phyloP scores from a whole-genome alignment of 2,113 vertebrate genomes.

The Nipponia nippon region DNA sequence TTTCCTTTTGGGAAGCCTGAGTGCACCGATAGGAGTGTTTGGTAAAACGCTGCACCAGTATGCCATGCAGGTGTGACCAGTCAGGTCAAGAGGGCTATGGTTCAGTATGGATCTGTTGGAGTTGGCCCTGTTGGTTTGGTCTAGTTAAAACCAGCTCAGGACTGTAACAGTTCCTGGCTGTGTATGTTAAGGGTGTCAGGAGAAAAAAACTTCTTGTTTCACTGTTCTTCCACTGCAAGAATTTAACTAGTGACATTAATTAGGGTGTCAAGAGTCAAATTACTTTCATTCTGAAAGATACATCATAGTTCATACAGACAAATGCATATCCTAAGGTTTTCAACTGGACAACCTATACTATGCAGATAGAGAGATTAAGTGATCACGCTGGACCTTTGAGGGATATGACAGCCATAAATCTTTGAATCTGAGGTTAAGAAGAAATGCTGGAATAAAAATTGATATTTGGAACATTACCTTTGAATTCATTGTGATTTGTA shows the following conservation, averaged over 20 bases:
- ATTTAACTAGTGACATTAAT: neutral
- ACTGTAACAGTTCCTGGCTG: neutral
- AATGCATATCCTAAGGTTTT: neutral
- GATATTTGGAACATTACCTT: neutral
- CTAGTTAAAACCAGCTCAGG: neutral
- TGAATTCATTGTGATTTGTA: neutral
- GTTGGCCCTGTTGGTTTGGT: neutral
- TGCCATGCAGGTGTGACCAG: neutral
- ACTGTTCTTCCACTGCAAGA: neutral
- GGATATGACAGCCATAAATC: neutral
- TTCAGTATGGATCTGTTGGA: accelerated
- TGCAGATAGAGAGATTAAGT: neutral
- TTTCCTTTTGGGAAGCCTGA: neutral
- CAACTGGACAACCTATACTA: neutral
- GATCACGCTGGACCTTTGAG: neutral
- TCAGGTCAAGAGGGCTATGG: neutral
- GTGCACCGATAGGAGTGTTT: too few relatives aligned
- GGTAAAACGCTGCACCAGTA: neutral
- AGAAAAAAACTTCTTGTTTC: neutral
- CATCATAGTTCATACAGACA: neutral
- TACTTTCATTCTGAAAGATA: neutral
- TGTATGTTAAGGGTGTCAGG: neutral
- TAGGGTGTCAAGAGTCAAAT: neutral
- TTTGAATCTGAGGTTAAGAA: neutral
- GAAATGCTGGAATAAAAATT: neutral